phyloP scores from a whole-genome alignment of 2,888 invertebrate species.

The Caenorhabditis sulstoni region DNA sequence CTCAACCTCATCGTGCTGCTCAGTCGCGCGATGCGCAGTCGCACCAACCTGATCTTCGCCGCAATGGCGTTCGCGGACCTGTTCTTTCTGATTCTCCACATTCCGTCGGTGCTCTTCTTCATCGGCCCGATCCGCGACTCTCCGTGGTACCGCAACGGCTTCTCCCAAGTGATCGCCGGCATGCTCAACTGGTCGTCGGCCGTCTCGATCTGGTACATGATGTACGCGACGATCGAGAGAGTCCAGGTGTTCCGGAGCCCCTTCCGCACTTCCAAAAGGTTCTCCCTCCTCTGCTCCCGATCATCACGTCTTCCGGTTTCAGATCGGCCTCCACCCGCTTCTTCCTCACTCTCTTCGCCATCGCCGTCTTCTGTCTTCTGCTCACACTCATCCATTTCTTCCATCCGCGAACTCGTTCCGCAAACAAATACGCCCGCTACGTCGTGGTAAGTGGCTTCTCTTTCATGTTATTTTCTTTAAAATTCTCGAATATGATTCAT shows the following conservation, averaged over 20 bases:
- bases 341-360: constrained; percentile 55
- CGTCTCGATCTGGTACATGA: constrained; percentile 73
- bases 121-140: constrained; percentile 51
- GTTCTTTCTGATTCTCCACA: constrained; percentile 66
- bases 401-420: constrained; percentile 32
- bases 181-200: constrained; percentile 71
- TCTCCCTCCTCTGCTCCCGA: neutral
- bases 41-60: constrained; percentile 74
- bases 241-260: constrained; percentile 70
- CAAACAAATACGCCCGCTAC: constrained; percentile 39
- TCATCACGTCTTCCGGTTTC: constrained; percentile 9
- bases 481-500: constrained; percentile 9
- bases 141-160: constrained; percentile 58
- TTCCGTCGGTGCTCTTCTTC: constrained; percentile 64
- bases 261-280: constrained; percentile 58
- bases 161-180: constrained; percentile 57
- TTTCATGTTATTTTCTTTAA: neutral
- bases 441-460: constrained; percentile 41
- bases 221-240: constrained; percentile 73
- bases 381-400: constrained; percentile 63
- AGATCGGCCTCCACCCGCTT: constrained; percentile 64
- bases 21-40: constrained; percentile 68
- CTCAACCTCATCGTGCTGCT: constrained; percentile 72
- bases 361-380: constrained; percentile 54
- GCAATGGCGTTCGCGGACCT: constrained; percentile 74